Conservation (phyloP, 2,797 vertebrate genomes). For the Phataginus tricuspis region DNA sequence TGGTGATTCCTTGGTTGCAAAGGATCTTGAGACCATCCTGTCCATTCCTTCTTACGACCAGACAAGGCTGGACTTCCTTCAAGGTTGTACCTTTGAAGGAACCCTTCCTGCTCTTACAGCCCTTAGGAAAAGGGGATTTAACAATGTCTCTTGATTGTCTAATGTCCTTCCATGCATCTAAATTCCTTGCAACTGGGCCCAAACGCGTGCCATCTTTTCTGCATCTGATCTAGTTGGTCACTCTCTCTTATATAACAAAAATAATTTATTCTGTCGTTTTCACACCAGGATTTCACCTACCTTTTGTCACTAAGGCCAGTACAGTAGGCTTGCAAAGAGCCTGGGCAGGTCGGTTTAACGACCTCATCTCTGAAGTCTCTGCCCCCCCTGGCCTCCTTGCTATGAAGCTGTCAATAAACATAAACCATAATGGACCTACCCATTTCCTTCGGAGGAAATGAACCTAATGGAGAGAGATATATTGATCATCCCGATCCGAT, state of each 20-base stretch:
- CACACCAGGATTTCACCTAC: background rate
- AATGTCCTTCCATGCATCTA: background rate
- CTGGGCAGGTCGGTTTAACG: background rate
- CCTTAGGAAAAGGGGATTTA: background rate
- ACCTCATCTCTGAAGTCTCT: background rate
- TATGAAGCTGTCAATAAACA: slow-evolving; percentile 74
- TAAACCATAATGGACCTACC: slow-evolving; percentile 68
- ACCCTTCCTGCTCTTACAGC: background rate
- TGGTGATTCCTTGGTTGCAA: background rate
- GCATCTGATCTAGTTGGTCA: background rate
- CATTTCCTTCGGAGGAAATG: slow-evolving; percentile 83
- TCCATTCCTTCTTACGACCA: background rate
- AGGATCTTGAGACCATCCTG: background rate
- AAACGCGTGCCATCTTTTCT: background rate
- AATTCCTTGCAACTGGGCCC: background rate
- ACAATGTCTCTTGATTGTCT: background rate
- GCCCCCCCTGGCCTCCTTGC: slow-evolving; percentile 46
- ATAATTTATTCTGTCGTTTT: background rate
- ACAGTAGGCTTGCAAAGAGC: background rate
- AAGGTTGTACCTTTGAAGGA: background rate
- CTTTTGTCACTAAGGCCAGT: background rate
- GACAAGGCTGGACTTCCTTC: background rate
- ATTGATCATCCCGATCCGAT: slow-evolving; percentile 71
- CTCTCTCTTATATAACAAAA: background rate
- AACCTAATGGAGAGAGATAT: slow-evolving; percentile 71